Evolutionary conservation across 1,140 invertebrate genomes (phyloP).

Genomic region (Drosophila subobscura): DNA sequence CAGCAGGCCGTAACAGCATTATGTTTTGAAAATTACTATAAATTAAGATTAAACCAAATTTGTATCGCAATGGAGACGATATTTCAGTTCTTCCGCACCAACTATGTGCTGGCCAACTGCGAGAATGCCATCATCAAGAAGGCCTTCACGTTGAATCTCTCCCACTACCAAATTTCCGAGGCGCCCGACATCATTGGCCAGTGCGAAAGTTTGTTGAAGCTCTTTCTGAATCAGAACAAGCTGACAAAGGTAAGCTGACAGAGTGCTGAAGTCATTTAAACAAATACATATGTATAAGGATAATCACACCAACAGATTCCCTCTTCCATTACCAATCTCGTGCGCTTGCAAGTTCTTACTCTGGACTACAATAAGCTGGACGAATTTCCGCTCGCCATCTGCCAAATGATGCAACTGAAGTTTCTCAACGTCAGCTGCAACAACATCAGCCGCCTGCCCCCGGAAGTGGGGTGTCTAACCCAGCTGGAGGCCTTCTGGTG

Average conservation of each 20-base stretch:
- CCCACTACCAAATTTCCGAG: slow-evolving; percentile 85
- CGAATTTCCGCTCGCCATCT: slow-evolving; percentile 86
- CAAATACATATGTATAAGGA: background rate
- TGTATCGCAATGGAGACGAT: slow-evolving; percentile 69
- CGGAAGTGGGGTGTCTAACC: slow-evolving; percentile 88
- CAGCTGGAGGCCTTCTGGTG: slow-evolving; percentile 90
- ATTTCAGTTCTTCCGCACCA: slow-evolving; percentile 86
- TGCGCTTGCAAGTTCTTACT: slow-evolving; percentile 84
- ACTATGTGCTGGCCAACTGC: slow-evolving; percentile 86
- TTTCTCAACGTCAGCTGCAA: slow-evolving; percentile 94
- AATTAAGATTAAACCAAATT: background rate
- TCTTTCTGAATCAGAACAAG: slow-evolving; percentile 86
- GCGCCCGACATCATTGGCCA: slow-evolving; percentile 85
- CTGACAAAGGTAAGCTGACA: slow-evolving; percentile 81
- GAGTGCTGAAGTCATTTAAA: background rate
- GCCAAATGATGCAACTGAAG: slow-evolving; percentile 87
- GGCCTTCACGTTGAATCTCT: slow-evolving; percentile 85
- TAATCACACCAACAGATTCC: slow-evolving; percentile 62
- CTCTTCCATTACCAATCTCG: slow-evolving; percentile 63
- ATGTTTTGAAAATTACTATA: background rate
- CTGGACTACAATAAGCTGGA: slow-evolving; percentile 88
- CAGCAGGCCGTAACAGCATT: no score
- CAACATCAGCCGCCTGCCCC: slow-evolving; percentile 88
- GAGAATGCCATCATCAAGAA: slow-evolving; percentile 86
- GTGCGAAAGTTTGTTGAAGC: slow-evolving; percentile 85